Base-by-base conservation (phyloP, 2,888 invertebrate species). In the Erebia ligea region DNA sequence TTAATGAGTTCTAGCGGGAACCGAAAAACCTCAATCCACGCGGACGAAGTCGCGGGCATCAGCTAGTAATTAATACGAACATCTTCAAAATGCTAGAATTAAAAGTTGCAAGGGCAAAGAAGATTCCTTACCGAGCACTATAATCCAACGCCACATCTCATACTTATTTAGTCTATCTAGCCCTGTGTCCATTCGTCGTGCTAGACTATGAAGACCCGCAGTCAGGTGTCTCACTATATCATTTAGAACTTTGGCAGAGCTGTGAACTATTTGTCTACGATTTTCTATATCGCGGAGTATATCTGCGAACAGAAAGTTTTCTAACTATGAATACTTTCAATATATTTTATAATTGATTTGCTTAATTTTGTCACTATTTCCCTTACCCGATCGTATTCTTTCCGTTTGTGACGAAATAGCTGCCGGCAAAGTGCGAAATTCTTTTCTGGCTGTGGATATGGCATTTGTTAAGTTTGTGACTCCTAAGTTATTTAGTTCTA, bases 131-230 rank as follows among this genome's bases (percentile, higher is more conserved):
- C 96, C 94, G 75, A 96, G 82, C 82, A 95, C 94, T 57, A 93
- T 79, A 61, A 94, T 86, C 96, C 96, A 96, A 76, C 96, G 91
- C 91, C 94, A 94, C 77, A 94, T 89, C 80, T 96, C 96, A 80
- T 95, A 94, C 69, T 87, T 87, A 75, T 93, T 93, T 61, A 95
- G 77, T 81, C 92, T 86, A 78, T 94, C 86, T 77, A 93, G 81
- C 74, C 94, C 83, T 48, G 87, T 73, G 75, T 92, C 89, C 25
- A 93, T 79, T 74, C 87, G 87, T 70, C 89, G 84, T 21, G 91
- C 85, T 17, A 89, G 81, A 70, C 85, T 86, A 68, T 92, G 90
- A 67, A 94, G 78, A 1, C 87, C 85, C 1, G 89, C 82, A 68
- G 91, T 92, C 15, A 95, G 86, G 79, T 95, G 94, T 68, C 94